A percentile compares a stretch with the other conserved stretches of the same genome.
Conservation (phyloP, 2,113 vertebrate genomes). For the Nothoprocta perdicaria region DNA sequence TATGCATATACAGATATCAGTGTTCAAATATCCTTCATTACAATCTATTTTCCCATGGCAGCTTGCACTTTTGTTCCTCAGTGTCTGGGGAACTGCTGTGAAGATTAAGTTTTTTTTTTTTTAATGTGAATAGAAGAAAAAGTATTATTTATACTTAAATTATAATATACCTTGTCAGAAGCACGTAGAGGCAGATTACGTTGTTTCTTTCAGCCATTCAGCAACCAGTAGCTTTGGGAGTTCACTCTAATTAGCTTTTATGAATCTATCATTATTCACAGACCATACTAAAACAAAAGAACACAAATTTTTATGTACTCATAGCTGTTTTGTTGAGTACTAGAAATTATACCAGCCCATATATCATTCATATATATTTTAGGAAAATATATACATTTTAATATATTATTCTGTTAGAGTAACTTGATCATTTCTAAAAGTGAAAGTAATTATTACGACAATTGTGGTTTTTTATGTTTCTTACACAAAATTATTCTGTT, state of each 20-base stretch:
- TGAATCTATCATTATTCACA: constrained; percentile 10
- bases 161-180: neutral
- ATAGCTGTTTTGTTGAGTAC: neutral
- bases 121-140: neutral
- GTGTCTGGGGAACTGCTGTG: neutral
- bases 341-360: neutral
- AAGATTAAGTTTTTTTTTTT: constrained; percentile 13
- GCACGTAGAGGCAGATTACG: neutral
- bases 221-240: neutral
- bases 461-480: neutral
- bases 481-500: neutral
- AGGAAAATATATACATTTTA: neutral
- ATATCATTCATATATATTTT: neutral
- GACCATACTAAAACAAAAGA: neutral
- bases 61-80: neutral
- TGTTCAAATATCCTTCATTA: neutral
- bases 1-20: neutral
- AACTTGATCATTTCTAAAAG: neutral
- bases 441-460: neutral
- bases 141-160: neutral
- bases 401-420: neutral
- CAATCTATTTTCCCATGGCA: neutral
- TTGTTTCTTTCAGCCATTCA: neutral
- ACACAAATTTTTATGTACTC: neutral
- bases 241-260: constrained; percentile 1